Base-by-base conservation (phyloP, 2,113 vertebrate species). In the Machaerirhynchus nigripectus region DNA sequence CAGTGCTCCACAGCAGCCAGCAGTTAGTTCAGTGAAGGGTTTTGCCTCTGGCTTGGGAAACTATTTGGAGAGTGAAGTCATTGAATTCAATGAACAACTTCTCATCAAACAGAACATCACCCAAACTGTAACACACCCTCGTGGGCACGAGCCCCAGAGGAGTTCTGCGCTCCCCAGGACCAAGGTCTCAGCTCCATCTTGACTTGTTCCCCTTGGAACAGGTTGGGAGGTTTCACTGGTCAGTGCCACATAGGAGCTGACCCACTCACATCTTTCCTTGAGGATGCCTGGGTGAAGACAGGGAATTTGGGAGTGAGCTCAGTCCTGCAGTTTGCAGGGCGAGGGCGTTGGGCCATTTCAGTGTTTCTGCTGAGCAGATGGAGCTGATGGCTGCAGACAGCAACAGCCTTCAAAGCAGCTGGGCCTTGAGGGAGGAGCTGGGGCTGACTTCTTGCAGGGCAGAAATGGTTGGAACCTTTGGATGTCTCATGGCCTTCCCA, bases 41-140 rank as follows among this genome's bases (percentile, higher is more conserved):
- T 95, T 94, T 90, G 71, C 85, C 71, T 96, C 84, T 88, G 87
- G 71, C 75, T 90, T 4, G 2, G 59, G 31, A 87, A 31, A 40
- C 61, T 78, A 2, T 81, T 93, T 84, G 40, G 44, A 82, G 69
- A 93, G 49, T 87, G 93, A 92, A 90, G 86, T 94, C 68, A 89
- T 26, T 75, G 92, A 93, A 82, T 84, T 68, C 40, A 78, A 2
- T 84, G 76, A 92, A 75, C 63, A 80, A 15, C 50, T 95, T 86
- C 42, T 91, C 67, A 67, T 82, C 46, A 83, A 92, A 88, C 44
- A 92, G 60, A 84, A 37, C 55, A 57, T 94, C 83, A 80, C 60
- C 87, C 64, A 67, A 64, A 50, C 35, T 65, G 44, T 55, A 65
- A 71, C 55, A 76, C 69, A 52, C 47, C 85, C 85, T 57, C 14